Evolutionary conservation across 2,113 vertebrate genomes (phyloP), one percentile per base, ranked within the genome.

Genomic region (Ictalurus punctatus): DNA sequence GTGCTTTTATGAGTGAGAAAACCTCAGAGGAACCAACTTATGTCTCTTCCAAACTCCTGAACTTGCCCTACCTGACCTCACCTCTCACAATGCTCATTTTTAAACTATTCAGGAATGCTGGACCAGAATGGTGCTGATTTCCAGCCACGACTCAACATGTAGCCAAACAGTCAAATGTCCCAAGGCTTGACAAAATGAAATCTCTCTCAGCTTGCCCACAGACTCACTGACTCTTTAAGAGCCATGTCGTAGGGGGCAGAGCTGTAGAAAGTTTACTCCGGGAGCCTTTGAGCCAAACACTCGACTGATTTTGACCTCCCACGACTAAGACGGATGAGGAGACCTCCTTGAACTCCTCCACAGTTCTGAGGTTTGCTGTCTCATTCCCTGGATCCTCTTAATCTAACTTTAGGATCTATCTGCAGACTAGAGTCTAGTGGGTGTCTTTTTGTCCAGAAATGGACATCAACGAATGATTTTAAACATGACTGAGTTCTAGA

Each of bases 191-290:
- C 82, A 69, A 84, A 84, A 58, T 56, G 30, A 63, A 58, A 40
- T 63, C 59, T 89, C 84, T 78, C 85, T n/a, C 44, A 89, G 87
- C 69, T 81, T 54, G 65, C 87, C 84, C 56, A 34, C 23, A 61
- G 85, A 84, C 67, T 91, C 59, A 17, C n/a, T 8, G 63, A 30
- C 61, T 89, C 89, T 87, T 91, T 91, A 91, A 89, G 88, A 87
- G 56, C 80, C 82, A 85, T 82, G 44, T 85, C 85, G 85, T 82
- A 59, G 23, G 85, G 85, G 85, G 82, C 81, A 89, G 76, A 76
- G 17, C 79, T 85, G 86, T 17, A 87, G 82, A 91, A 88, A 87
- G 74, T 85, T 87, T 61, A 84, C 82, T 87, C 56, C 16, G 59
- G 76, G 82, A 12, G 3, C 88, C 74, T 73, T 88, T 87, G 59